These are phyloP conservation scores for Eupelmus urozonus DNA, from an alignment of 2,888 invertebrate species.

Conservation along the genomic window DNA sequence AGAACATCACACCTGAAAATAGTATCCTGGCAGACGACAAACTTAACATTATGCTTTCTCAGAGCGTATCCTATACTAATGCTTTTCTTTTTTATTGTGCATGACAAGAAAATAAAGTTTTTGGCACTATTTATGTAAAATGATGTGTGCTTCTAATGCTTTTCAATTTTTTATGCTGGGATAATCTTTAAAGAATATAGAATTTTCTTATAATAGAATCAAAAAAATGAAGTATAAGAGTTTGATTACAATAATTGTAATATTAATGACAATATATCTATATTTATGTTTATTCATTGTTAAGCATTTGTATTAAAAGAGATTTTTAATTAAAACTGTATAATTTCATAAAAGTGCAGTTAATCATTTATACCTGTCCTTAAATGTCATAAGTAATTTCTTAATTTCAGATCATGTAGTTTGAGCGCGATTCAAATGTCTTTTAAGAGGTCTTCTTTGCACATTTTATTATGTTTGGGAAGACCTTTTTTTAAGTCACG, in stretches of 20 bases:
- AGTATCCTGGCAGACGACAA: constrained; percentile 56
- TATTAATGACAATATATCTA: constrained; percentile 32
- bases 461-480: constrained; percentile 28
- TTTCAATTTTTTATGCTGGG: constrained; percentile 55
- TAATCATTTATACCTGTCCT: constrained; percentile 34
- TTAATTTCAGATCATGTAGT: constrained; percentile 53
- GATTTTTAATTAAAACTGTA: constrained; percentile 57
- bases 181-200: constrained; percentile 35
- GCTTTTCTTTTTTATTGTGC: constrained; percentile 55
- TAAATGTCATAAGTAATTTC: constrained; percentile 47
- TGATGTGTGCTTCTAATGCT: constrained; percentile 42
- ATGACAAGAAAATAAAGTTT: constrained; percentile 64
- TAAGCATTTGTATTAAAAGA: constrained; percentile 55
- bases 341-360: constrained; percentile 56
- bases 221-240: constrained; percentile 23
- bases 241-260: constrained; percentile 15
- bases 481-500: constrained; percentile 32
- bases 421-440: constrained; percentile 44
- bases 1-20: constrained; percentile 64
- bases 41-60: constrained; percentile 43
- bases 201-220: background rate
- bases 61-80: constrained; percentile 24
- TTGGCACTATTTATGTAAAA: constrained; percentile 48
- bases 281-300: constrained; percentile 47
- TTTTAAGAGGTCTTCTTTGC: constrained; percentile 41